These are phyloP conservation scores for Labeo calbasu DNA, from an alignment of 2,797 vertebrate genomes.

Conservation along the genomic window DNA sequence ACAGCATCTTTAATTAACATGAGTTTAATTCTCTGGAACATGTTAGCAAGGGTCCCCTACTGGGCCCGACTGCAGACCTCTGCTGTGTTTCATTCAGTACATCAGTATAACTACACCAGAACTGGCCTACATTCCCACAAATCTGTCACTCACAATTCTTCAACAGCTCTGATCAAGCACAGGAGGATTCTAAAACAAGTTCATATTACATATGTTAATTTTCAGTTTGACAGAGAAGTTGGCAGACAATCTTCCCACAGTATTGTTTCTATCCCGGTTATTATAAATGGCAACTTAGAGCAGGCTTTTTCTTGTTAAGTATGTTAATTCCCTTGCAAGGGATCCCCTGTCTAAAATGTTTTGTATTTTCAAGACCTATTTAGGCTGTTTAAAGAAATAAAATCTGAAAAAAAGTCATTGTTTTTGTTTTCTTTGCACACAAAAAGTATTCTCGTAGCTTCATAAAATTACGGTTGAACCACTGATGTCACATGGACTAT, in stretches of 20 bases:
- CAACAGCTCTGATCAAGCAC: conserved; percentile 28
- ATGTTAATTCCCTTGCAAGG: not conserved
- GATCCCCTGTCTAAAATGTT: not conserved
- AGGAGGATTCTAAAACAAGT: not conserved
- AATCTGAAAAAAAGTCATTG: too few species aligned
- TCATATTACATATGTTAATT: conserved; percentile 25
- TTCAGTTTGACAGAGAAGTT: conserved; percentile 28
- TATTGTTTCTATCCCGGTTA: not conserved
- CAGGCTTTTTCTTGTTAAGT: not conserved
- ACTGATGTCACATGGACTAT: too few species aligned
- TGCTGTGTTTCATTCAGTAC: conserved; percentile 9
- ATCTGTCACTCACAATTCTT: conserved; percentile 3
- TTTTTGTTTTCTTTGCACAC: too few species aligned
- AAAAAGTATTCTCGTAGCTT: too few species aligned
- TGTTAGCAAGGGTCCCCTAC: conserved; percentile 9
- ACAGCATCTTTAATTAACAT: conserved; percentile 16
- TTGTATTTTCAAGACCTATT: not conserved
- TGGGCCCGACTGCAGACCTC: conserved; percentile 9
- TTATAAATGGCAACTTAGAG: not conserved
- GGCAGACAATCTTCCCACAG: not conserved
- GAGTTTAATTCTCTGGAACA: conserved; percentile 25
- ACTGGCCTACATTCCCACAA: conserved; percentile 20
- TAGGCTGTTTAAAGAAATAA: not conserved
- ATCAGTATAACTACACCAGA: conserved; percentile 9
- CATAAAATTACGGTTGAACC: too few species aligned